Conservation (phyloP, 2,113 vertebrate species). For the Otocyon megalotis region DNA sequence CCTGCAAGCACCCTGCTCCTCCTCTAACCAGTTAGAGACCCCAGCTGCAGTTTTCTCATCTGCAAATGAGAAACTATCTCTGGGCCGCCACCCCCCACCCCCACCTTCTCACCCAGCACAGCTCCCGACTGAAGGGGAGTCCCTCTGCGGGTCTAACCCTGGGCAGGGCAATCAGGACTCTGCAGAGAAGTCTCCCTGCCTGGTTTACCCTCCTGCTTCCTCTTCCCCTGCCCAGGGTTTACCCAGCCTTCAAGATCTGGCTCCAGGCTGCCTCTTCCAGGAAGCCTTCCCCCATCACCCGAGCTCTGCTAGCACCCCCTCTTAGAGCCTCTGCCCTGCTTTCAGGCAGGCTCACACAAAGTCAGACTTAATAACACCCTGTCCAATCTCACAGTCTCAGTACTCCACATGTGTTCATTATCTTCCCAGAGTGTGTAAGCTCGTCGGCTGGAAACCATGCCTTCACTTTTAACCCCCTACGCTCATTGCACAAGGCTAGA, state of each 20-base stretch:
- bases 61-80: background rate
- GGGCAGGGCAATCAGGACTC: background rate
- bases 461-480: conserved; percentile 7
- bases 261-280: conserved; percentile 54
- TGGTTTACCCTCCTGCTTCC: background rate
- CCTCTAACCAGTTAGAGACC: no score
- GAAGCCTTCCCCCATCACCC: background rate
- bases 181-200: background rate
- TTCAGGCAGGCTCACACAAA: background rate
- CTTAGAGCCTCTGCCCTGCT: background rate
- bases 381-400: conserved; percentile 9
- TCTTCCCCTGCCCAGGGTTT: background rate
- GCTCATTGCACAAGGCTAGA: background rate
- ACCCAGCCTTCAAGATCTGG: background rate
- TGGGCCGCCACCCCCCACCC: background rate
- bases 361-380: conserved; percentile 26
- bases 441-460: background rate
- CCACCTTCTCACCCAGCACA: background rate
- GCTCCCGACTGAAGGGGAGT: background rate
- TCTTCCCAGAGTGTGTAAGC: background rate
- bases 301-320: background rate
- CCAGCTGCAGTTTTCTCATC: background rate
- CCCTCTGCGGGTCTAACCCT: background rate
- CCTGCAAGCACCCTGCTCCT: background rate
- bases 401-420: conserved; percentile 1